Evolutionary conservation across 2,797 vertebrate genomes (phyloP).

Genomic region (Malurus leucopterus): DNA sequence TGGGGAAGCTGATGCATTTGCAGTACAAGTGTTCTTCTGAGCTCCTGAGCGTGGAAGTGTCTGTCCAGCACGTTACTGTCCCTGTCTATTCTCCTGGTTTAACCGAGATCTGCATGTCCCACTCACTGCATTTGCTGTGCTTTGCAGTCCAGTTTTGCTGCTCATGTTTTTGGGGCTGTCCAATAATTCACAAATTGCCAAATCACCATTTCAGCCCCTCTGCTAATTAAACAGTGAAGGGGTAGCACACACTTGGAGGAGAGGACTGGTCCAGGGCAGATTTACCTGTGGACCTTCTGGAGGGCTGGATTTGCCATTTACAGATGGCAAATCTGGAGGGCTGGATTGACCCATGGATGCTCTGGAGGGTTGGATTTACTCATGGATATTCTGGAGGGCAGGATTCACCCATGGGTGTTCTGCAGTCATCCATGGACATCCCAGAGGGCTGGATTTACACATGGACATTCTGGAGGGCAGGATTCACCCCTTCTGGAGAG

Average conservation of each 20-base stretch:
- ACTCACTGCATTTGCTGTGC: neutral
- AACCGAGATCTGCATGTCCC: neutral
- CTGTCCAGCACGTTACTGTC: neutral
- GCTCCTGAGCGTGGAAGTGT: neutral
- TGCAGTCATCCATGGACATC: rapidly evolving
- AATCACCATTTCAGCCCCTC: rapidly evolving
- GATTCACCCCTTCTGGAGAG: neutral
- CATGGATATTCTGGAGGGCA: neutral
- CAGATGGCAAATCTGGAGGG: neutral
- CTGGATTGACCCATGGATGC: neutral
- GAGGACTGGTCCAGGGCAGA: neutral
- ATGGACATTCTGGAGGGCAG: neutral
- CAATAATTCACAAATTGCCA: neutral
- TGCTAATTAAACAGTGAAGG: neutral
- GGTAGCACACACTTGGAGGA: neutral
- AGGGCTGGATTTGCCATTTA: neutral
- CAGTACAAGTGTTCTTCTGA: neutral
- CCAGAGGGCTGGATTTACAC: rapidly evolving
- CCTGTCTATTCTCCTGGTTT: neutral
- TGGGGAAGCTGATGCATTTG: neutral
- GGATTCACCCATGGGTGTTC: neutral
- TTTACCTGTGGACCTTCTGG: neutral
- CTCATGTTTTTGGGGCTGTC: neutral
- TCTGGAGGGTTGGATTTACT: neutral
- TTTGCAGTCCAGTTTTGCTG: neutral